A percentile compares a stretch with the other conserved stretches of the same genome.
These are phyloP conservation scores for Ariopsis seemanni DNA, from an alignment of 2,113 vertebrate genomes.

Conservation along the genomic window DNA sequence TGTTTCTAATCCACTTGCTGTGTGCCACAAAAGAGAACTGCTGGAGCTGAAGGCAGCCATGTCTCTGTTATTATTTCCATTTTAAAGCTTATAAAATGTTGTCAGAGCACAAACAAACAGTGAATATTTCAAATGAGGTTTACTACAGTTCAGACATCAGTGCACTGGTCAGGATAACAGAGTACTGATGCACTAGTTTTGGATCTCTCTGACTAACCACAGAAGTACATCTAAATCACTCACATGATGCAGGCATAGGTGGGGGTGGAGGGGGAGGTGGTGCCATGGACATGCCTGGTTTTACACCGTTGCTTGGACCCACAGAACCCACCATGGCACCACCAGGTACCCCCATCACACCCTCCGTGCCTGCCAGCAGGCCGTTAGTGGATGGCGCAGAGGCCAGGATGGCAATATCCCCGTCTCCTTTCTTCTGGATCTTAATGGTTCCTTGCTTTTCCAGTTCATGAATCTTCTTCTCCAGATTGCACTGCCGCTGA, in stretches of 20 bases:
- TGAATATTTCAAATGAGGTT: neutral
- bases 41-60: neutral
- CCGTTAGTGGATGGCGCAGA: slow-evolving; percentile 42
- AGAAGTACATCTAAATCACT: slow-evolving; percentile 7
- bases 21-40: slow-evolving; percentile 16
- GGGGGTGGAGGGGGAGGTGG: slow-evolving; percentile 75
- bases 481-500: slow-evolving; percentile 78
- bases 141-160: neutral
- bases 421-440: slow-evolving; percentile 75
- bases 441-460: slow-evolving; percentile 74
- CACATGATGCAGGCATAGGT: slow-evolving; percentile 37
- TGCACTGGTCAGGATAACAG: neutral
- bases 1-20: neutral
- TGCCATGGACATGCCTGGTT: slow-evolving; percentile 34
- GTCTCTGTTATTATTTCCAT: neutral
- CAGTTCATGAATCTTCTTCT: slow-evolving; percentile 79
- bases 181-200: neutral
- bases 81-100: slow-evolving; percentile 1
- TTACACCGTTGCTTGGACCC: slow-evolving; percentile 48
- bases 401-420: slow-evolving; percentile 73
- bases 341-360: slow-evolving; percentile 43
- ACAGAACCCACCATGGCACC: slow-evolving; percentile 39
- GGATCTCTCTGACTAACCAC: neutral
- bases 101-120: neutral
- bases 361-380: slow-evolving; percentile 48